Conservation (phyloP, 2,888 invertebrate species). For the Drosophila dives region DNA sequence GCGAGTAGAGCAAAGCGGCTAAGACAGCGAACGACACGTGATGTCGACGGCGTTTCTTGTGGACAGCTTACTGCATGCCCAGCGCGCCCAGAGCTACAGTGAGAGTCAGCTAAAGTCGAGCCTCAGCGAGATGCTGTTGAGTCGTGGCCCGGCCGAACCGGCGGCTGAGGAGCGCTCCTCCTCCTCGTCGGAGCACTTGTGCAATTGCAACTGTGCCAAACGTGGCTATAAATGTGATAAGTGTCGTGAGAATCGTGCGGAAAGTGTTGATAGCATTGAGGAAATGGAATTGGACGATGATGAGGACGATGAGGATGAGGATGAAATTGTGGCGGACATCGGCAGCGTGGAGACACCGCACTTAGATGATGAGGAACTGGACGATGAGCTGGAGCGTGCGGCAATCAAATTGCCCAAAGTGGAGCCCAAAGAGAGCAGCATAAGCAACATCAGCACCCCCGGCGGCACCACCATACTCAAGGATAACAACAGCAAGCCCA, state of each 20-base stretch:
- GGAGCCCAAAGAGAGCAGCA: conserved; percentile 61
- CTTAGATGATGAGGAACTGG: conserved; percentile 73
- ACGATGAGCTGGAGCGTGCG: conserved; percentile 62
- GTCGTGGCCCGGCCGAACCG: conserved; percentile 64
- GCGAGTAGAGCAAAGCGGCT: conserved; percentile 1
- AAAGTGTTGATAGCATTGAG: conserved; percentile 80
- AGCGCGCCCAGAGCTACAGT: conserved; percentile 71
- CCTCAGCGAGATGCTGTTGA: conserved; percentile 79
- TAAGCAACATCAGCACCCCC: conserved; percentile 27
- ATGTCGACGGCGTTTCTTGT: conserved; percentile 85
- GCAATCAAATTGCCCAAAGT: conserved; percentile 79
- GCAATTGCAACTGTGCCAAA: conserved; percentile 64
- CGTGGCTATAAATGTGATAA: conserved; percentile 79
- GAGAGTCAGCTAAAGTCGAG: conserved; percentile 73
- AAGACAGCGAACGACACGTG: conserved; percentile 37
- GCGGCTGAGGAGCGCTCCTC: conserved; percentile 27
- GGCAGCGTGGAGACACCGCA: conserved; percentile 65
- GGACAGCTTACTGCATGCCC: conserved; percentile 84
- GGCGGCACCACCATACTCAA: conserved; percentile 81
- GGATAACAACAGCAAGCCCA: conserved; percentile 88
- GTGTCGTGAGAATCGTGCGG: conserved; percentile 66
- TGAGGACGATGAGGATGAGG: conserved; percentile 68
- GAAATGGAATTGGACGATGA: conserved; percentile 78
- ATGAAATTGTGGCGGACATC: conserved; percentile 73
- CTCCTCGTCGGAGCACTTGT: conserved; percentile 39